Evolutionary conservation across 1,140 invertebrate genomes (phyloP), one percentile per base, ranked within the genome.

Genomic region (Drosophila navojoa): DNA sequence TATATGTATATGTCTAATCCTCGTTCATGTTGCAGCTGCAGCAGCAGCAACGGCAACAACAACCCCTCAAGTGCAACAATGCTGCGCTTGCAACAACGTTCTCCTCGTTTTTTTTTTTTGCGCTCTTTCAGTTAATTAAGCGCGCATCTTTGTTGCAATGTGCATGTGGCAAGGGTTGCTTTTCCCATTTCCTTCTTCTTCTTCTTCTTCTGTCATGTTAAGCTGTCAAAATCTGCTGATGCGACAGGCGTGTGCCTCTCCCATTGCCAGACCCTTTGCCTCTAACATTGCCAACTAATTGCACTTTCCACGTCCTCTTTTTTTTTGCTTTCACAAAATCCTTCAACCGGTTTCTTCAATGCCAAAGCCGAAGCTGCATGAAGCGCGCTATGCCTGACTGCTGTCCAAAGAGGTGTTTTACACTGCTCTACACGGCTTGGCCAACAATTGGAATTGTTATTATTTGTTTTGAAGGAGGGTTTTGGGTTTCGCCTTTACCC

Each of bases 111-210:
- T 52, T 38, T 53, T 19, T 22, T 49, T 22, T 22, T 44, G 15
- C 4, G 2, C 67, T 71, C 57, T 47, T 49, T 50, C 66, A 76
- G 82, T 87, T 87, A 87, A 87, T 87, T 87, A 87, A 87, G 79
- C 72, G 47, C 47, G 82, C 79, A 77, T 82, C 82, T 87, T 87
- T 87, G 82, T 89, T 87, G 82, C 82, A 89, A 66, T 64, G 42
- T 10, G 44, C 63, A 38, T 71, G 71, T 10, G 44, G 67, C 66
- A 76, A 71, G 71, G 66, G 82, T 87, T 87, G 76, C 71, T 77
- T 49, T 53, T 15, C 16, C 69, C 35, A 38, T 38, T 38, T 38
- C 35, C 35, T 38, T 38, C 10, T 11, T 11, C 35, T 38, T 9
- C 32, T 7, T 7, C 35, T 38, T 38, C 35, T 9, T n/a, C 49